Conservation (phyloP, 37 sponge, comb jelly and placozoan species). For the Aphrocallistes beatrix region DNA sequence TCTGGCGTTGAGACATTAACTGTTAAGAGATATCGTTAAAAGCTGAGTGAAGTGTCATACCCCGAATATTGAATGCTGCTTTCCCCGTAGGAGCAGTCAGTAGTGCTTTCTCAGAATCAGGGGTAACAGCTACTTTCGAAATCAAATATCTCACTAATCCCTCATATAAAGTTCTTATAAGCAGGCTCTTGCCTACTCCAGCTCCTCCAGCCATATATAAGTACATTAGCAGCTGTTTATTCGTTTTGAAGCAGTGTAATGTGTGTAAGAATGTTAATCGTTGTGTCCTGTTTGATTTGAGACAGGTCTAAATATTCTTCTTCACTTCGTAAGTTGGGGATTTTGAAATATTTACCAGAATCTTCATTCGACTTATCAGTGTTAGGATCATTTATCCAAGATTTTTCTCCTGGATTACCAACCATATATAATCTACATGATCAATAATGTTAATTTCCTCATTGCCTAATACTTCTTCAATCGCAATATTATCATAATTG, state of each 20-base stretch:
- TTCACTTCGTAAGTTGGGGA: not conserved
- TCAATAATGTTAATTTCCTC: not conserved
- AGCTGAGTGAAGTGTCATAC: constrained; percentile 35
- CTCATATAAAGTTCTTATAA: constrained; percentile 23
- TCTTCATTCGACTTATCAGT: not conserved
- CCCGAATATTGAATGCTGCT: constrained; percentile 32
- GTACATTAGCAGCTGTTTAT: not conserved
- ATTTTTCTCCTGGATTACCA: not conserved
- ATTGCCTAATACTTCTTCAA: not conserved
- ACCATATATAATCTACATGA: not conserved
- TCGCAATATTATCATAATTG: not conserved
- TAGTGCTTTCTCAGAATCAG: constrained; percentile 25
- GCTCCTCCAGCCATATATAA: constrained; percentile 34
- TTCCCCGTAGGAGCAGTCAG: constrained; percentile 35
- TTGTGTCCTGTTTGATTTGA: not conserved
- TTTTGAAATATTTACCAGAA: not conserved
- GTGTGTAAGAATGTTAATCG: not conserved
- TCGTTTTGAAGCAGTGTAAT: not conserved
- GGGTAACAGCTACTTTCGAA: not conserved
- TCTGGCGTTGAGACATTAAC: not conserved
- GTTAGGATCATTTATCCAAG: not conserved
- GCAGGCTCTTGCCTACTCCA: constrained; percentile 39
- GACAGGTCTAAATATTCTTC: not conserved
- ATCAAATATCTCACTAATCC: constrained; percentile 24
- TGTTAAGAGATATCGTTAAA: not conserved